Evolutionary conservation across 2,113 vertebrate genomes (phyloP).

Genomic region (Pygoscelis adeliae): DNA sequence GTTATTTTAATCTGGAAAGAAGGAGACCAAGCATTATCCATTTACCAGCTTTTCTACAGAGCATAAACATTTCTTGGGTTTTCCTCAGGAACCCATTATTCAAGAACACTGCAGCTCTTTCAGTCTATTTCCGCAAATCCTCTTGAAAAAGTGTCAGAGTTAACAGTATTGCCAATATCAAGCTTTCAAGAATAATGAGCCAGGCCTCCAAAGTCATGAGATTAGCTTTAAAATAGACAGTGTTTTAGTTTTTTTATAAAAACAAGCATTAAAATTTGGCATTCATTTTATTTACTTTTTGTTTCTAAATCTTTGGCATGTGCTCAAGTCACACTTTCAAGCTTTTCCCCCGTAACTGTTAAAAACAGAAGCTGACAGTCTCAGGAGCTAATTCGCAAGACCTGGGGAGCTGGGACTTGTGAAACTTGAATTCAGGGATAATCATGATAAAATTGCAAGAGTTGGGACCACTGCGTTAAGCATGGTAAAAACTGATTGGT

Average conservation of each 20-base stretch:
- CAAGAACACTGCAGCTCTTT: slow-evolving; percentile 36
- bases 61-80: not conserved
- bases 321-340: slow-evolving; percentile 39
- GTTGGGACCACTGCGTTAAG: not conserved
- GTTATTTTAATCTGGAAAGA: slow-evolving; percentile 28
- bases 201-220: slow-evolving; percentile 11
- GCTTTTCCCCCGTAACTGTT: slow-evolving; percentile 22
- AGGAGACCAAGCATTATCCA: slow-evolving; percentile 20
- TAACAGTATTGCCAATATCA: not conserved
- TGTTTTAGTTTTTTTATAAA: not conserved
- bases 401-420: not conserved
- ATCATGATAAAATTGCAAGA: not conserved
- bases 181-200: slow-evolving; percentile 23
- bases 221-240: slow-evolving; percentile 50
- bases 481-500: not conserved
- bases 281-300: slow-evolving; percentile 33
- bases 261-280: slow-evolving; percentile 30
- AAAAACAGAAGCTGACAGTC: slow-evolving; percentile 42
- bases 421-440: not conserved
- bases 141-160: slow-evolving; percentile 12
- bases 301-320: slow-evolving; percentile 46
- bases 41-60: slow-evolving; percentile 23
- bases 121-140: not conserved
- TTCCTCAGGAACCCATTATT: not conserved
- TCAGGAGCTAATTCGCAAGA: not conserved